Evolutionary conservation across 2,888 invertebrate species (phyloP), one percentile per base, ranked within the genome.

Genomic region (Aphidius colemani): DNA sequence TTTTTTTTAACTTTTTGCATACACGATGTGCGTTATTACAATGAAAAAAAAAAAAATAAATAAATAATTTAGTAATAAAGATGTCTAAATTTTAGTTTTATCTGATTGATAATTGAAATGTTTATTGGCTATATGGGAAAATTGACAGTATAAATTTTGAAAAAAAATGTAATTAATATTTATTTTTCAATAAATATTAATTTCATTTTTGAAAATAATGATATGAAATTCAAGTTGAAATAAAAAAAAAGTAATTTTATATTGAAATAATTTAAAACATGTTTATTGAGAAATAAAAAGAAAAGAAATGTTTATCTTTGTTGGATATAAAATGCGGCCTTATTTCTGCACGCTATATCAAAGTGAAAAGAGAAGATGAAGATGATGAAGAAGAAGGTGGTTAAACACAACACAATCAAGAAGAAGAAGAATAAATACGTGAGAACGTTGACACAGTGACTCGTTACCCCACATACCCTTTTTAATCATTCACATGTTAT

Each of bases 391-490:
- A 30, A 5, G 30, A 30, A 30, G 30, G 5, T 30, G 30, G 30
- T 30, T 30, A 30, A 30, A 2, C 5, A 5, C 30, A 30, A 30
- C 30, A 30, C 13, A 18, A 30, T 5, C 30, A 30, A 74, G 72
- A 46, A 75, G 73, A 73, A 72, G 74, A 75, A 71, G 71, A 51
- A 72, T 72, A 74, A 73, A 80, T 74, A 78, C 71, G 76, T 72
- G 75, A 76, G 76, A 74, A 79, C 78, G 79, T 80, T 82, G 82
- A 82, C 82, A 82, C 70, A 82, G 82, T 82, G 81, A 82, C 82
- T 81, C 79, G 80, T 81, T 81, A 82, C 78, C 82, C 82, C 81
- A 82, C 82, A 82, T 82, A 82, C 77, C 80, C 82, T 81, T 79
- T 53, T 53, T 39, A 44, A 58, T 53, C 50, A 53, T 45, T 51